Base-by-base conservation (phyloP, 2,113 vertebrate genomes). In the Anseranas semipalmata region DNA sequence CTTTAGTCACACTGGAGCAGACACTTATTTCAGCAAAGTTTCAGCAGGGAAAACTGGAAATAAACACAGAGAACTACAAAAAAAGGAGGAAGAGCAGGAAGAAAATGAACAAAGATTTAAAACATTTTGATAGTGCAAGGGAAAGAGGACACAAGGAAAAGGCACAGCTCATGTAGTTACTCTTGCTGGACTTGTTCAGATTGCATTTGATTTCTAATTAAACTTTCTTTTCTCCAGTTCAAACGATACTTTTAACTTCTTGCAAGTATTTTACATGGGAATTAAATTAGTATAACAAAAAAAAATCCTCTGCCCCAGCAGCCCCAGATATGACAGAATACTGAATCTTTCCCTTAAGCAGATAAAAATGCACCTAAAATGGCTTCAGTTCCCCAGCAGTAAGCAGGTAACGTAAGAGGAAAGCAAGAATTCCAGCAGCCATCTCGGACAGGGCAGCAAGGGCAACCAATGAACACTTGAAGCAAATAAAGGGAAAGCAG, bases 131-230 rank as follows among this genome's bases (percentile, higher is more conserved):
- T 22, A 55, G 48, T 32, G 59, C n/a, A 90, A 41, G 22, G 89
- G 21, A 67, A 87, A 55, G 27, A 37, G 19, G 46, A 7, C 18
- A 84, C 39, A 78, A 77, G 56, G 53, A 84, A 82, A 77, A 90
- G 17, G 53, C 52, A 94, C 4, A 81, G 72, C 20, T 86, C 19
- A 58, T 41, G 45, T 2, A 73, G 62, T 87, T 91, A 65, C 70
- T 72, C 72, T 78, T 83, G 89, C 41, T 82, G 80, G 45, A 92
- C 92, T 89, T 79, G 92, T 82, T 92, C 43, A 72, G 66, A 59
- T 89, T 48, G 75, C 35, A 28, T 93, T 89, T 96, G 66, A 87
- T 87, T 79, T 85, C 77, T 91, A 94, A 89, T 65, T 75, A 91
- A 82, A 50, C 9, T 81, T 81, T 77, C 53, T 81, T 78, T 81